These are phyloP conservation scores for Illadopsis cleaveri DNA, from an alignment of 2,113 vertebrate species.

Conservation along the genomic window DNA sequence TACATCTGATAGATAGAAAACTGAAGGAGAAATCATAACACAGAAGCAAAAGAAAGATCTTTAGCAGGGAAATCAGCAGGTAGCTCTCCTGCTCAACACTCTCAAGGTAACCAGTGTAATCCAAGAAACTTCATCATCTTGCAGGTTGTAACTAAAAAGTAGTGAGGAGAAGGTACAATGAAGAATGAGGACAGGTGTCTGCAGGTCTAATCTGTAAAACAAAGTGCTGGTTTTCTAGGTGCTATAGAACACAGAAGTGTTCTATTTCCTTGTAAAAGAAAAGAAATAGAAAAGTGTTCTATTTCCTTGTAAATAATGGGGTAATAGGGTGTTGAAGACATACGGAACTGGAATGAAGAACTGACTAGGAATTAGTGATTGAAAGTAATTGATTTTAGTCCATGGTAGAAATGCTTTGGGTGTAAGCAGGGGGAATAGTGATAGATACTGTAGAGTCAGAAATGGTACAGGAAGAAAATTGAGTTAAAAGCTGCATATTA, in stretches of 20 bases:
- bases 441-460: background rate
- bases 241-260: background rate
- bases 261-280: background rate
- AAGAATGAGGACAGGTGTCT: background rate
- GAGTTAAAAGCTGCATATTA: background rate
- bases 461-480: background rate
- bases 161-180: background rate
- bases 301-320: background rate
- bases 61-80: background rate
- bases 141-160: background rate
- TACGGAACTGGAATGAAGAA: background rate
- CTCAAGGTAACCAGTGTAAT: background rate
- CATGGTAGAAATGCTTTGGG: background rate
- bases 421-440: background rate
- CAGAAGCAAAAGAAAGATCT: background rate
- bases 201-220: background rate
- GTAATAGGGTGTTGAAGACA: background rate
- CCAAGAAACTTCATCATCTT: background rate
- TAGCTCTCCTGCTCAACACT: background rate
- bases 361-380: background rate
- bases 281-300: no score
- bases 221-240: background rate
- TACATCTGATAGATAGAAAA: background rate
- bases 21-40: background rate
- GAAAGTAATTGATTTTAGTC: background rate